Conservation (phyloP, 2,888 invertebrate species). For the Drosophila dives region DNA sequence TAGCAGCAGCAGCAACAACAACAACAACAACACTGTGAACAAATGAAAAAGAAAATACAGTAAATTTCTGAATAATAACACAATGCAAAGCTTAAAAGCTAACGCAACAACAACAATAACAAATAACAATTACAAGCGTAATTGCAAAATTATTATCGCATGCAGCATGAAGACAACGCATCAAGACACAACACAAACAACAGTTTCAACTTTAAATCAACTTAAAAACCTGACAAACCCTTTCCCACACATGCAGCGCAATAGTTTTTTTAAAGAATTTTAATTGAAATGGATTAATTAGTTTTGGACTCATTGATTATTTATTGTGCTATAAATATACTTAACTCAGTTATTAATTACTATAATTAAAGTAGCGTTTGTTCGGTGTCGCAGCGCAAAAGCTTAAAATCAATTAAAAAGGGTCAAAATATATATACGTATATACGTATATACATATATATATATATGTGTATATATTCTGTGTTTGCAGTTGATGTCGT, state of each 20-base stretch:
- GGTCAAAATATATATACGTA: conserved; percentile 2
- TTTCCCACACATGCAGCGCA: background rate
- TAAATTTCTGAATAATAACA: conserved; percentile 28
- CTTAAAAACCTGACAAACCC: background rate
- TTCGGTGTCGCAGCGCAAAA: conserved; percentile 13
- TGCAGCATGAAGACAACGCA: conserved; percentile 11
- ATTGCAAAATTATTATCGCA: conserved; percentile 47
- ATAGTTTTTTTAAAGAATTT: background rate
- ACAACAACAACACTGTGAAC: conserved; percentile 32
- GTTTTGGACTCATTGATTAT: conserved; percentile 2
- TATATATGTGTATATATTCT: background rate
- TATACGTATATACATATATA: background rate
- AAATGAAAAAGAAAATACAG: conserved; percentile 28
- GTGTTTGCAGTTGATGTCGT: background rate
- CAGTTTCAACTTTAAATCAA: background rate
- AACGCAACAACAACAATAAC: conserved; percentile 31
- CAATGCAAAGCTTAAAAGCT: conserved; percentile 26
- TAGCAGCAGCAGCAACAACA: conserved; percentile 11
- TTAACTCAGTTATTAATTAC: conserved; percentile 13
- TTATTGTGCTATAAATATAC: conserved; percentile 13
- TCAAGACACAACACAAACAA: background rate
- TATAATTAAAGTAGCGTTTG: conserved; percentile 23
- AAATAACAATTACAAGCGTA: conserved; percentile 41
- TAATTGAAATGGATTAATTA: conserved; percentile 10
- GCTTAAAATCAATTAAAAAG: conserved; percentile 44